Conservation (phyloP, 2,888 invertebrate genomes). For the Zygothrica quintamaculata region DNA sequence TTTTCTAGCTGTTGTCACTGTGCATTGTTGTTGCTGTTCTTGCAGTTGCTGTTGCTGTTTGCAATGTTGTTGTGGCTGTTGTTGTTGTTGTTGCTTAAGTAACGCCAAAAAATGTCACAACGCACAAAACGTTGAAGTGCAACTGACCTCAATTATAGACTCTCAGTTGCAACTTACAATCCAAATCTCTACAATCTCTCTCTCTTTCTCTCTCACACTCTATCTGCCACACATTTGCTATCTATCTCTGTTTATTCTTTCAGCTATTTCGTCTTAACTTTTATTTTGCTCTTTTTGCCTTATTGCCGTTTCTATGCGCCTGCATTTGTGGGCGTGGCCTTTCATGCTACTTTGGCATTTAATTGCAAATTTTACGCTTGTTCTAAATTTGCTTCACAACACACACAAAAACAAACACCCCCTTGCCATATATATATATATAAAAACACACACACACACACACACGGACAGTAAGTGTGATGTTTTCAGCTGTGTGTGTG, state of each 20-base stretch:
- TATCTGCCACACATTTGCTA: not conserved
- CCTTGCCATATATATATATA: slow-evolving; percentile 2
- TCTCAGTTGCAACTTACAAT: too few species aligned
- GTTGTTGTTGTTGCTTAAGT: slow-evolving; percentile 32
- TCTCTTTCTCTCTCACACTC: not conserved
- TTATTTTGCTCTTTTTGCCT: not conserved
- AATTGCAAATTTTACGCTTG: slow-evolving; percentile 77
- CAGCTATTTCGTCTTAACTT: not conserved
- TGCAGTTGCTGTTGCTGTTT: slow-evolving; percentile 23
- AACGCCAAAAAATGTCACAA: slow-evolving; percentile 70
- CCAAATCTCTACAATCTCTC: slow-evolving; percentile 15
- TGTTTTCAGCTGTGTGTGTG: not conserved
- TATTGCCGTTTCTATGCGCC: slow-evolving; percentile 13
- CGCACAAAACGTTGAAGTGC: slow-evolving; percentile 51
- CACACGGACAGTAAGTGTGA: too few species aligned
- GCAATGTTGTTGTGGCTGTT: slow-evolving; percentile 20
- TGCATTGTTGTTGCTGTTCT: slow-evolving; percentile 6
- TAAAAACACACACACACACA: slow-evolving; percentile 7
- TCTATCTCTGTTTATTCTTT: not conserved
- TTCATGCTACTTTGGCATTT: slow-evolving; percentile 59
- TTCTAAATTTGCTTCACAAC: slow-evolving; percentile 56
- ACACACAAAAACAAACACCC: slow-evolving; percentile 7
- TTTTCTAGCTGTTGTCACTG: slow-evolving; percentile 20
- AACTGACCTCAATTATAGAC: slow-evolving; percentile 68
- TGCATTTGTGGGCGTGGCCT: slow-evolving; percentile 48